phyloP scores from a whole-genome alignment of 30 jellyfish, hydroid and myxozoan species.

The Cassiopea xamachana region DNA sequence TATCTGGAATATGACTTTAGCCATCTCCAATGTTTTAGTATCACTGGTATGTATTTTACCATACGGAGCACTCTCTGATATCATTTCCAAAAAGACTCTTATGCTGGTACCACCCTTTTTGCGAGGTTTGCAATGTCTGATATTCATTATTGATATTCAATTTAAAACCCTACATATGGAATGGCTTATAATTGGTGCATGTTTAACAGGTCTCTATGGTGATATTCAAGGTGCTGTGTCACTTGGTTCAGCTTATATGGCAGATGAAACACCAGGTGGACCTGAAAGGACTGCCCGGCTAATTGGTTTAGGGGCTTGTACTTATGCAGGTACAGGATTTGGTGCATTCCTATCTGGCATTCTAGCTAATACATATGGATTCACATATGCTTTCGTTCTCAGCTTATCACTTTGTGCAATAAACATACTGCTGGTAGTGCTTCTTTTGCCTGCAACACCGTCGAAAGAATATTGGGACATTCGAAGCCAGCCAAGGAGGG shows the following conservation, averaged over 20 bases:
- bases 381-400: neutral
- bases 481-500: too few relatives aligned
- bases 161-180: neutral
- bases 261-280: conserved; percentile 10
- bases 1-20: conserved; percentile 2
- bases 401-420: neutral
- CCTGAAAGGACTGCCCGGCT: conserved; percentile 8
- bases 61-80: conserved; percentile 24
- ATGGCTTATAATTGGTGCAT: conserved; percentile 9
- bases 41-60: conserved; percentile 15
- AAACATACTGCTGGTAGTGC: neutral
- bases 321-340: neutral
- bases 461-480: neutral
- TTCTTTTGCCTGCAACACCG: neutral
- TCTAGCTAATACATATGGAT: conserved; percentile 13
- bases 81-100: conserved; percentile 21
- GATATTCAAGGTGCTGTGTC: conserved; percentile 26
- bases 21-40: neutral
- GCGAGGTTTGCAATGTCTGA: neutral
- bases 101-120: conserved; percentile 23
- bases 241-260: conserved; percentile 7
- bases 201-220: conserved; percentile 18
- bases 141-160: neutral
- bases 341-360: conserved; percentile 20
- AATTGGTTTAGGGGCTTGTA: conserved; percentile 8